Evolutionary conservation across 2,797 vertebrate genomes (phyloP).

Genomic region (Tympanoctomys barrerae): DNA sequence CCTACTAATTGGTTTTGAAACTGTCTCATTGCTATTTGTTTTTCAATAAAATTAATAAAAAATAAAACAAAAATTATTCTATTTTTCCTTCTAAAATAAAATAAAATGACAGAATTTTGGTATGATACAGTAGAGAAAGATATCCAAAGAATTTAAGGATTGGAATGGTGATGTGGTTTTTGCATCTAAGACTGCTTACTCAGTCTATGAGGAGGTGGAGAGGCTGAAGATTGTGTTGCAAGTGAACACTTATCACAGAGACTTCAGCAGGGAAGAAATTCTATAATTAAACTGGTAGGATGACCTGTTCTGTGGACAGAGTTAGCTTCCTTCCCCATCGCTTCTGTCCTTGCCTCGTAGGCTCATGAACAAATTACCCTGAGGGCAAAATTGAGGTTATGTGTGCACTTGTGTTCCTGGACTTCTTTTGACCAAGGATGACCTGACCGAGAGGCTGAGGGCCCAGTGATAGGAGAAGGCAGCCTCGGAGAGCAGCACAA

Average conservation of each 20-base stretch:
- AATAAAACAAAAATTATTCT: no score
- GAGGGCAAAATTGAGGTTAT: neutral
- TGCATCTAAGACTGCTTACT: neutral
- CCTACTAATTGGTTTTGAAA: no score
- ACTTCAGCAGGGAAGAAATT: neutral
- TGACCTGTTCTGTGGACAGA: neutral
- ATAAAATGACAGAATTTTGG: constrained; percentile 38
- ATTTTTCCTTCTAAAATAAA: no score
- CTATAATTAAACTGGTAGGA: neutral
- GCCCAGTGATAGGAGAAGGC: neutral
- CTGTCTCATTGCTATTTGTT: no score
- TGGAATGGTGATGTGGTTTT: neutral
- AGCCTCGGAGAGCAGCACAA: neutral
- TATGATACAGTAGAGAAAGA: constrained; percentile 1
- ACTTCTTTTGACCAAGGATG: neutral
- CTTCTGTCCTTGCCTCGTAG: neutral
- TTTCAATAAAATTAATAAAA: no score
- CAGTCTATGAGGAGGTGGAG: neutral
- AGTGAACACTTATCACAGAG: neutral
- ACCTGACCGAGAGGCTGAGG: neutral
- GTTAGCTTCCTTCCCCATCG: neutral
- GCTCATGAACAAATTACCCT: neutral
- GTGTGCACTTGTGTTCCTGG: neutral
- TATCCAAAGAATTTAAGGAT: neutral
- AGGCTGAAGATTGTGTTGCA: neutral